Percentiles rank a stretch among this genome's conserved stretches.
phyloP scores from a whole-genome alignment of 2,113 vertebrate species.

The Myrmecobius fasciatus region DNA sequence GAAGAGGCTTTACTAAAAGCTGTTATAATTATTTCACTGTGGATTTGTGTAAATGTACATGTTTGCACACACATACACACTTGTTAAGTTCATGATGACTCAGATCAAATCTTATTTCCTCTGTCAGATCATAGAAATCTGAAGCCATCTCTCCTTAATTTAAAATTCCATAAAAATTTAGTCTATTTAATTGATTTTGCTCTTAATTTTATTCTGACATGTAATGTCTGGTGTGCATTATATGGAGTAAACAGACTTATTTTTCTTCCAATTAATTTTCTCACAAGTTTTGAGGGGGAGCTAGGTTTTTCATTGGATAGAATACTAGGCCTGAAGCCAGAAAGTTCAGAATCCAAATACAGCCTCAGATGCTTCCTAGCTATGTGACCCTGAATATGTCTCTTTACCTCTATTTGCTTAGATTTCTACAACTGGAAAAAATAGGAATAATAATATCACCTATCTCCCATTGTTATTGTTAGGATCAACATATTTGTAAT shows the following conservation, averaged over 20 bases:
- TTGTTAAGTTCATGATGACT: neutral
- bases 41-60: neutral
- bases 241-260: neutral
- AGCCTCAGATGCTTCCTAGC: neutral
- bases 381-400: too few relatives aligned
- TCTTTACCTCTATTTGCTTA: neutral
- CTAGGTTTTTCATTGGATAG: neutral
- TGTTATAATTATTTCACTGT: neutral
- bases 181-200: neutral
- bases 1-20: neutral
- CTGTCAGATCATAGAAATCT: neutral
- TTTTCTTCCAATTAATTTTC: neutral
- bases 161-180: neutral
- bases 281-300: neutral
- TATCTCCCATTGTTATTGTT: neutral
- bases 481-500: neutral
- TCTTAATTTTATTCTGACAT: neutral
- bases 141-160: neutral
- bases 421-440: neutral
- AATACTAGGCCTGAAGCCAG: too few relatives aligned
- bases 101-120: neutral
- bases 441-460: neutral
- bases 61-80: neutral
- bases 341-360: neutral
- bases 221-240: neutral